Evolutionary conservation across 2,113 vertebrate genomes (phyloP).

Genomic region (Melanerpes formicivorus): DNA sequence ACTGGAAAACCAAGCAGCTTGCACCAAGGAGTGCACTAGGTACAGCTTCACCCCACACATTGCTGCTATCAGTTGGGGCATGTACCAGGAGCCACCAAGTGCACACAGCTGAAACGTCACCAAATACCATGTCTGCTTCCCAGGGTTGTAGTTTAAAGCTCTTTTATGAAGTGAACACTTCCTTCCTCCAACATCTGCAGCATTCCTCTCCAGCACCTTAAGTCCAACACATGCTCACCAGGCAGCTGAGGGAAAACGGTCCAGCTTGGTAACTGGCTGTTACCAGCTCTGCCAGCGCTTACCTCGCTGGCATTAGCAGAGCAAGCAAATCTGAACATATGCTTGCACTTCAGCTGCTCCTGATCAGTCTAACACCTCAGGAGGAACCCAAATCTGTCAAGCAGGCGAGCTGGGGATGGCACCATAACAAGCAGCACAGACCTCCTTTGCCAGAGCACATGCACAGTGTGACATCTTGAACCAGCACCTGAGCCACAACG

Average conservation of each 20-base stretch:
- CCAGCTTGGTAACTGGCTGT: background rate
- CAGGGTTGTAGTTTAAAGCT: background rate
- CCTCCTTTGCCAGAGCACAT: background rate
- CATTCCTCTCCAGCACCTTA: background rate
- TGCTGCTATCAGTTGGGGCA: rapidly evolving
- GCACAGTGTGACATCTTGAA: background rate
- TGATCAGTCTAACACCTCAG: background rate
- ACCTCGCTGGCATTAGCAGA: background rate
- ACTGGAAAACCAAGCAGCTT: background rate
- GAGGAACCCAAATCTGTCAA: background rate
- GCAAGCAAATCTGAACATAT: background rate
- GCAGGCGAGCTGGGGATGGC: background rate
- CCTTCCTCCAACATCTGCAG: rapidly evolving
- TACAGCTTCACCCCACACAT: background rate
- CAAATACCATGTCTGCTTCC: background rate
- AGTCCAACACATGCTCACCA: background rate
- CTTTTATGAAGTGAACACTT: background rate
- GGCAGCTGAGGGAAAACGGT: background rate
- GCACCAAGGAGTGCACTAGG: background rate
- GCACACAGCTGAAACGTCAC: background rate
- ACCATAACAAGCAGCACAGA: background rate
- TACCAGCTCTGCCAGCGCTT: background rate
- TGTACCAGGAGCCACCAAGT: background rate
- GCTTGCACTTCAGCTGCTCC: background rate
- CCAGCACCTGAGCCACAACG: background rate